Conservation (phyloP, 2,888 invertebrate species). For the Caenorhabditis angaria region DNA sequence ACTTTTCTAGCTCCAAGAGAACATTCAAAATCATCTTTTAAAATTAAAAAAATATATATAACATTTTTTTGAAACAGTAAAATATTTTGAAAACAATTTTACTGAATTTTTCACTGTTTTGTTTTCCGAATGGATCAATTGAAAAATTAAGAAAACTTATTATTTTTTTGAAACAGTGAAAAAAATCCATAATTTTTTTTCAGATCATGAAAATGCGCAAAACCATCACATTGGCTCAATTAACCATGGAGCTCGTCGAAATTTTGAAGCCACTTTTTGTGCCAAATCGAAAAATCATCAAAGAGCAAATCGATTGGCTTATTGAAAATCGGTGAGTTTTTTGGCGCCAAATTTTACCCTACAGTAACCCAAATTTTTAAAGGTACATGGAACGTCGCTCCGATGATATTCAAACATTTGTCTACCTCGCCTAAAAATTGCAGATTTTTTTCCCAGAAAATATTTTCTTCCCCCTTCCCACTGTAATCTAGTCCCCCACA, state of each 20-base stretch:
- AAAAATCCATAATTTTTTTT: slow-evolving; percentile 5
- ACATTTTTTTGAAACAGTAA: no score
- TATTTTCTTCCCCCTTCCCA: not conserved
- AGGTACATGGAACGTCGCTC: slow-evolving; percentile 59
- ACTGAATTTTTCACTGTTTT: no score
- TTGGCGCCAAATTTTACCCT: no score
- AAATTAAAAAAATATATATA: no score
- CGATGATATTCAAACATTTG: slow-evolving; percentile 64
- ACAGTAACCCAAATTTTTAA: no score
- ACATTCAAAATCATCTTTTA: no score
- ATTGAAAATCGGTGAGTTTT: slow-evolving; percentile 82
- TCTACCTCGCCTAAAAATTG: slow-evolving; percentile 57
- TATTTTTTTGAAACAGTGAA: not conserved
- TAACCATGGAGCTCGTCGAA: slow-evolving; percentile 96
- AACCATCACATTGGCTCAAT: slow-evolving; percentile 88
- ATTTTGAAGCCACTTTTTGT: slow-evolving; percentile 99
- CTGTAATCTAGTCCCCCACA: slow-evolving; percentile 8
- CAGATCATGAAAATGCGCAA: slow-evolving; percentile 95
- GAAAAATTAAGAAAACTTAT: no score
- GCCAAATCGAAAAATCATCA: slow-evolving; percentile 98
- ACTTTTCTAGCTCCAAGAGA: no score
- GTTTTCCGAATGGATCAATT: not conserved
- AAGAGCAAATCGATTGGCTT: slow-evolving; percentile 98
- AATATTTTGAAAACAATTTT: no score
- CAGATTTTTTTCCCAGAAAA: not conserved